Base-by-base conservation (phyloP, 1,140 invertebrate genomes). In the Brachionus plicatilis region DNA sequence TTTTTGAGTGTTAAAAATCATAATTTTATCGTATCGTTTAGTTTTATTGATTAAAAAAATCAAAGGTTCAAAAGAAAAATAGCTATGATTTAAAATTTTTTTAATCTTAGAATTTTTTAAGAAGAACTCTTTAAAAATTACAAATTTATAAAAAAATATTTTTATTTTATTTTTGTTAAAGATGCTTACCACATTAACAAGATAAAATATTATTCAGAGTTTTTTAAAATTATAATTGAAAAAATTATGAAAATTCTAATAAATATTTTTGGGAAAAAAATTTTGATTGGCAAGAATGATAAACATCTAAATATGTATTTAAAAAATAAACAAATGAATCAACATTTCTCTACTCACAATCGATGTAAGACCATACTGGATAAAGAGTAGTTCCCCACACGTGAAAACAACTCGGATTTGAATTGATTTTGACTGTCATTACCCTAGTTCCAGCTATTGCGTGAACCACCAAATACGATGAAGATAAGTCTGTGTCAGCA, bases 311-410 rank as follows among this genome's bases (percentile, higher is more conserved):
- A 9, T 72, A 17, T n/a, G n/a, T 37, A 24, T 20, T 11, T 47
- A 72, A 72, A 17, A 68, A 33, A 24, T 65, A 65, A 68, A 68
- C 8, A 56, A 60, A 5, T 60, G 6, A 47, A 47, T 11, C 14
- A 47, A 47, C 6, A 14, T 11, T 37, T 72, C 14, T 50, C 47
- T 76, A 50, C 43, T 12, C 47, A 50, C 72, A 76, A 12, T 33
- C 27, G 12, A 76, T 29, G 12, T 3, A 20, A 29, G 43, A 50
- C 72, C 72, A 76, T 20, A 11, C 0, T 50, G 72, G 72, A 76
- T 29, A 76, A 45, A 82, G 17, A 37, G 79, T 82, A 14, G 79
- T 82, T n/a, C 79, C 79, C 79, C 79, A 82, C 7, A 65, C 24
- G 43, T 82, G 79, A 82, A 82, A 82, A 66, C 79, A 82, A 5